These are phyloP conservation scores for Anorthoa munda DNA, from an alignment of 2,888 invertebrate species.

Conservation along the genomic window DNA sequence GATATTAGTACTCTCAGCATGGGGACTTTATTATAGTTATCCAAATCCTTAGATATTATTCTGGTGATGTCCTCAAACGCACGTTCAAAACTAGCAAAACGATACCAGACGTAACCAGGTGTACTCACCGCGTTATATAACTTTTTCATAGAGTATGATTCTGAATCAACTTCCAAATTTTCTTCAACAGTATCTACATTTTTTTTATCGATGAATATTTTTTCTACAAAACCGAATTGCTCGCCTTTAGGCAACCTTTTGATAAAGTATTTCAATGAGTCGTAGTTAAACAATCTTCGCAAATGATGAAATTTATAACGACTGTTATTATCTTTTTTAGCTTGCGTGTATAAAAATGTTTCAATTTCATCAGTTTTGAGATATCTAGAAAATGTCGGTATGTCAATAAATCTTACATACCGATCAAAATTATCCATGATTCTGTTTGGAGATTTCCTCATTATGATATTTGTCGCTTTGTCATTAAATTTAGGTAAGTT, in stretches of 20 bases:
- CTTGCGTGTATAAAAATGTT: constrained; percentile 73
- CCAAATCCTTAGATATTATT: constrained; percentile 57
- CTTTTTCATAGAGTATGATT: constrained; percentile 63
- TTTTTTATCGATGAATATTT: constrained; percentile 75
- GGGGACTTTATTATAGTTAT: constrained; percentile 62
- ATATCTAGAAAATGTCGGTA: constrained; percentile 78
- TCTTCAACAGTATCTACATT: constrained; percentile 56
- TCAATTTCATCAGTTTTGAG: constrained; percentile 75
- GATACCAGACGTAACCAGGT: constrained; percentile 76
- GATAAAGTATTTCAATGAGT: constrained; percentile 73
- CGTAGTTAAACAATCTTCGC: constrained; percentile 65
- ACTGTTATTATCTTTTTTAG: constrained; percentile 48
- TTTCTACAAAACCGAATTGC: constrained; percentile 78
- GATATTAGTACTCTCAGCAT: constrained; percentile 75
- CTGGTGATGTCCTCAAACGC: constrained; percentile 75
- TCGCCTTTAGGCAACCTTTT: constrained; percentile 74
- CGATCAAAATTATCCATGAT: constrained; percentile 74
- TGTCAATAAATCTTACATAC: constrained; percentile 71
- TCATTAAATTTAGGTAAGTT: constrained; percentile 68
- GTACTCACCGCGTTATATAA: constrained; percentile 54
- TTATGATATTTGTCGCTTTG: constrained; percentile 77
- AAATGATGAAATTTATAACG: constrained; percentile 40
- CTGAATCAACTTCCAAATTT: constrained; percentile 56
- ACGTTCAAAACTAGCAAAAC: constrained; percentile 76
- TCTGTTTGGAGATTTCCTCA: constrained; percentile 76